Percentiles rank a stretch among this genome's conserved stretches.
These are phyloP conservation scores for Thamnaconus septentrionalis DNA, from an alignment of 2,113 vertebrate genomes.

Conservation along the genomic window DNA sequence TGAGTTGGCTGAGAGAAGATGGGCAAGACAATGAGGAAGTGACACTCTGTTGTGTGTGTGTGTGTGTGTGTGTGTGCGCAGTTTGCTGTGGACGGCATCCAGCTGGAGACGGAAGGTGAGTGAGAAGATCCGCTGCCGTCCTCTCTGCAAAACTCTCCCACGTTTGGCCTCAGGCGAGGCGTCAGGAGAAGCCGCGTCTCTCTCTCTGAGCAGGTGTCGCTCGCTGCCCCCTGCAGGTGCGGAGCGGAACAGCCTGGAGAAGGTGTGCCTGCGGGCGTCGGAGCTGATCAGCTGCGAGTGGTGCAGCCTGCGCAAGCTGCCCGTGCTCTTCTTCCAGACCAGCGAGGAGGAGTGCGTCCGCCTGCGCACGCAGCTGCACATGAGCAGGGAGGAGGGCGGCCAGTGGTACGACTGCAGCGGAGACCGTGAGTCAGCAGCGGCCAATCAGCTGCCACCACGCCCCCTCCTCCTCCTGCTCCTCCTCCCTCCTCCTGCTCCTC, in stretches of 20 bases:
- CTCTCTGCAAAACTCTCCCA: no score
- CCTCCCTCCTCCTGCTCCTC: no score
- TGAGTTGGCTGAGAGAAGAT: no score
- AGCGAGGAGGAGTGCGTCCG: conserved; percentile 79
- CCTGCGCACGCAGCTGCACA: conserved; percentile 84
- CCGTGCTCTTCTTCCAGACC: conserved; percentile 92
- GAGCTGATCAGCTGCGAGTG: conserved; percentile 94
- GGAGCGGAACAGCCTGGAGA: conserved; percentile 62
- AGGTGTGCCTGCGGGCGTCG: conserved; percentile 83
- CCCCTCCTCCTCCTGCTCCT: neutral
- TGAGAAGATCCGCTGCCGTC: no score
- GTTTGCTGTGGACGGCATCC: conserved; percentile 90
- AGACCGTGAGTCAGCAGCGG: conserved; percentile 75
- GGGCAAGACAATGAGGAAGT: no score
- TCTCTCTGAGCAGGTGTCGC: neutral
- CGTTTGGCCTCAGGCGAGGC: no score
- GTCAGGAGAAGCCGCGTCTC: no score
- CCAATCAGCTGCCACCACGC: no score
- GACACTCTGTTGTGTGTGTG: neutral
- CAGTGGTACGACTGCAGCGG: conserved; percentile 87
- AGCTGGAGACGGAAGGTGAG: conserved; percentile 88
- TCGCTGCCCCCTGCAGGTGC: conserved; percentile 37
- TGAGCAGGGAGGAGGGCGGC: conserved; percentile 78
- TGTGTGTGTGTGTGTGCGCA: conserved; percentile 59
- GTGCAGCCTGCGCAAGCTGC: conserved; percentile 90